A percentile compares a stretch with the other conserved stretches of the same genome.
Evolutionary conservation across 2,113 vertebrate genomes (phyloP).

Genomic region (Neotragus pygmaeus): DNA sequence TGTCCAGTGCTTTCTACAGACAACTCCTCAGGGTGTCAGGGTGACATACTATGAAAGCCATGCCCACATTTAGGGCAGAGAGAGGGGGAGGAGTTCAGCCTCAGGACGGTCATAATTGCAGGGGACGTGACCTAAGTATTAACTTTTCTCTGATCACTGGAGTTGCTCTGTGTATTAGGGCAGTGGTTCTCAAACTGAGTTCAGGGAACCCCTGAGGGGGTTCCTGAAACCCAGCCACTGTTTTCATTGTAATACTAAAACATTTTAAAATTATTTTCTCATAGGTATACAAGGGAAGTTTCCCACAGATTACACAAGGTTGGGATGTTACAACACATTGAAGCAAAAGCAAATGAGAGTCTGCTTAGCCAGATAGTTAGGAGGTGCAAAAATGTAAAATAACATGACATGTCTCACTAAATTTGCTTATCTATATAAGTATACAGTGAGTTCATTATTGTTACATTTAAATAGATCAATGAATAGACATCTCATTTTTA

Average conservation of each 20-base stretch:
- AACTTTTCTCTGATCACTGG: not conserved
- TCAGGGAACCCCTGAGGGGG: not conserved
- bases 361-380: not conserved
- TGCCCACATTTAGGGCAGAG: not conserved
- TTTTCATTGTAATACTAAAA: not conserved
- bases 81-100: too few species aligned
- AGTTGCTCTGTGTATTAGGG: not conserved
- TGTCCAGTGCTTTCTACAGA: not conserved
- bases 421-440: not conserved
- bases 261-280: not conserved
- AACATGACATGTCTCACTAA: not conserved
- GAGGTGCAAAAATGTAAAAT: not conserved
- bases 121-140: not conserved
- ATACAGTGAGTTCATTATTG: not conserved
- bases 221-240: not conserved
- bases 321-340: not conserved
- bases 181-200: not conserved
- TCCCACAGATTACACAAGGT: not conserved
- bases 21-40: not conserved
- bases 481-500: not conserved
- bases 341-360: not conserved
- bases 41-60: not conserved
- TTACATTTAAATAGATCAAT: not conserved
- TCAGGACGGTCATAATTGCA: not conserved
- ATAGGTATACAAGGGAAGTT: not conserved